These are phyloP conservation scores for Cheilosia urbana DNA, from an alignment of 2,888 invertebrate species.

Conservation along the genomic window DNA sequence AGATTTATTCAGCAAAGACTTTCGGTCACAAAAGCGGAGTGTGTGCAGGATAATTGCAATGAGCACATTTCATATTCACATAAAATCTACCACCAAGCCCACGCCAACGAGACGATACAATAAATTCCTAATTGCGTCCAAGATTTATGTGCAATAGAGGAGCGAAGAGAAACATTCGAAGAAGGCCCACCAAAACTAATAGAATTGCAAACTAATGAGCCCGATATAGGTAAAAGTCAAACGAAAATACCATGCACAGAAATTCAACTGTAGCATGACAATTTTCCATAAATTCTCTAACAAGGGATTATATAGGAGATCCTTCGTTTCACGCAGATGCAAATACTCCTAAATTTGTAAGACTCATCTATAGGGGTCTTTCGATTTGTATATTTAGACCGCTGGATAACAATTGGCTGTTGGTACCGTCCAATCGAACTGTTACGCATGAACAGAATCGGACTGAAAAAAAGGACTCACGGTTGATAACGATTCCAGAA, in stretches of 20 bases:
- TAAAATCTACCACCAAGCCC: not conserved
- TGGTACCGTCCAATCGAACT: slow-evolving; percentile 58
- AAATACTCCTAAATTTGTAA: slow-evolving; percentile 33
- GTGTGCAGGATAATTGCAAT: not conserved
- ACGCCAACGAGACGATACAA: slow-evolving; percentile 34
- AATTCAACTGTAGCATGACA: slow-evolving; percentile 34
- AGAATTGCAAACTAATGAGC: slow-evolving; percentile 63
- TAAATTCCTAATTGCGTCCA: slow-evolving; percentile 43
- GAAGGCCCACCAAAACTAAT: not conserved
- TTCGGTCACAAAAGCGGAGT: too few species aligned
- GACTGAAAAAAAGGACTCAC: slow-evolving; percentile 25
- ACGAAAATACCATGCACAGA: not conserved
- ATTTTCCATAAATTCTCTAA: slow-evolving; percentile 58
- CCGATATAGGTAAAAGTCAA: slow-evolving; percentile 15
- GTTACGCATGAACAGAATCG: slow-evolving; percentile 47
- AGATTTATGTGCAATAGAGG: slow-evolving; percentile 49
- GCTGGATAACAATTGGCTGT: slow-evolving; percentile 13
- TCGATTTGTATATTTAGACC: slow-evolving; percentile 40
- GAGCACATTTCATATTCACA: too few species aligned
- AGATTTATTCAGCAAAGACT: too few species aligned
- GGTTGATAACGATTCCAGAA: slow-evolving; percentile 22
- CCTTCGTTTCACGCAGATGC: slow-evolving; percentile 43
- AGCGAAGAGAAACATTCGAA: slow-evolving; percentile 1
- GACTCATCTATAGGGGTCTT: slow-evolving; percentile 49
- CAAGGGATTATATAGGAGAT: slow-evolving; percentile 44